Conservation (phyloP, 2,797 vertebrate species). For the Brachymystax lenok region DNA sequence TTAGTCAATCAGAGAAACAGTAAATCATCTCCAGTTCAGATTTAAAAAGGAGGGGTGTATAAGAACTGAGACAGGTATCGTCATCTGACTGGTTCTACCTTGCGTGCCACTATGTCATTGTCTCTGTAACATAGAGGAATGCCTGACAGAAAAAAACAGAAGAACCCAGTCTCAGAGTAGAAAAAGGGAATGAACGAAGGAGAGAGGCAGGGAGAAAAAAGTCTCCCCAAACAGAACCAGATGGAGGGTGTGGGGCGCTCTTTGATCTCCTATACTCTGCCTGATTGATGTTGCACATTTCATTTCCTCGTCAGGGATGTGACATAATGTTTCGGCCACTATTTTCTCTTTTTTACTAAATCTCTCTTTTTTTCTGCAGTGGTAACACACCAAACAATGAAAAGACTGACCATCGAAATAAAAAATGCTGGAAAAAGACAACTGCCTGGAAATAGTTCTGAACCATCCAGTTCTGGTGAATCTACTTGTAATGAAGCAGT, state of each 20-base stretch:
- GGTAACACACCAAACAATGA: background rate
- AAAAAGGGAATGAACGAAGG: conserved; percentile 16
- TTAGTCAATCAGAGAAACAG: background rate
- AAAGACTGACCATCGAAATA: background rate
- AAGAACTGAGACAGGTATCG: conserved; percentile 5
- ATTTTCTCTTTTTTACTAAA: background rate
- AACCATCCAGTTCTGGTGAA: background rate
- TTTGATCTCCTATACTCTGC: conserved; percentile 63
- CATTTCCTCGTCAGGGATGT: conserved; percentile 56
- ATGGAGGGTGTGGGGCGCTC: conserved; percentile 36
- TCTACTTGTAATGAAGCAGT: background rate
- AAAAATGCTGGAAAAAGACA: background rate
- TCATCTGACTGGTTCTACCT: conserved; percentile 28
- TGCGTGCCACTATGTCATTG: conserved; percentile 56
- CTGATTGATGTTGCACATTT: conserved; percentile 62
- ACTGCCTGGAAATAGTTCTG: background rate
- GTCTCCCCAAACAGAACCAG: conserved; percentile 46
- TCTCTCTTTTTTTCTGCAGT: conserved; percentile 6
- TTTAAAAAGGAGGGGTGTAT: background rate
- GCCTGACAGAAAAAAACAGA: conserved; percentile 46
- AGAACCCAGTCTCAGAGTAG: conserved; percentile 31
- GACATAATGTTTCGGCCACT: conserved; percentile 55
- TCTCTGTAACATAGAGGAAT: conserved; percentile 59
- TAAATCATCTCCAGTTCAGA: background rate
- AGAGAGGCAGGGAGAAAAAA: conserved; percentile 13